Percentiles rank a stretch among this genome's conserved stretches.
These are phyloP conservation scores for Eulimnadia texana DNA, from an alignment of 1,140 invertebrate species.

Conservation along the genomic window DNA sequence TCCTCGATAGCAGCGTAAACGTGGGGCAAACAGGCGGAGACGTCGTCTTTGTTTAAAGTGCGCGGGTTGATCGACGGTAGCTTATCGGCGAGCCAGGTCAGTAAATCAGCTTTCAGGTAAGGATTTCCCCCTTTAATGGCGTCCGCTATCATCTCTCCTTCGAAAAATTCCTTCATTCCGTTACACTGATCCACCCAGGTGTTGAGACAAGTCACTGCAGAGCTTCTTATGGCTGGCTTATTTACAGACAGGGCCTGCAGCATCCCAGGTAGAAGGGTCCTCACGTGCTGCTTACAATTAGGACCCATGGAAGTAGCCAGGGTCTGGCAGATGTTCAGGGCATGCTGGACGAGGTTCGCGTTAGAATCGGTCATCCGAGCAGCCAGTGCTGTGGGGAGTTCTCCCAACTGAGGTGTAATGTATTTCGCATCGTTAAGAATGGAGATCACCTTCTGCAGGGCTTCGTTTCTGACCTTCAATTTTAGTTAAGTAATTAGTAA, in stretches of 20 bases:
- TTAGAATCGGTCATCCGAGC: conserved; percentile 72
- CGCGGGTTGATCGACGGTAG: conserved; percentile 38
- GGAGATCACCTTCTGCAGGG: conserved; percentile 55
- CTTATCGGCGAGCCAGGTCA: conserved; percentile 68
- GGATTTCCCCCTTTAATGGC: conserved; percentile 72
- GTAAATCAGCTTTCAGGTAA: conserved; percentile 58
- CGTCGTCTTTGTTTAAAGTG: conserved; percentile 52
- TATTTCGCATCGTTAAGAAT: conserved; percentile 61
- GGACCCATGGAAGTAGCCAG: conserved; percentile 66
- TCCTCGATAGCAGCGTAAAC: conserved; percentile 79
- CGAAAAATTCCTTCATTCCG: conserved; percentile 66
- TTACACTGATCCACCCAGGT: conserved; percentile 59
- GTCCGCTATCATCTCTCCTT: conserved; percentile 75
- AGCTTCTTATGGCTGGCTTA: conserved; percentile 58
- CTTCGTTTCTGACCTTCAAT: conserved; percentile 59
- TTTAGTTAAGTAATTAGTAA: conserved; percentile 10
- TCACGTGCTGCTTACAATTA: conserved; percentile 59
- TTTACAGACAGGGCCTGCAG: conserved; percentile 53
- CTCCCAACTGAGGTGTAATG: conserved; percentile 66
- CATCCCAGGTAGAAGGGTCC: conserved; percentile 67
- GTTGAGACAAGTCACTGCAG: conserved; percentile 64
- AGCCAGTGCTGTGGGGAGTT: conserved; percentile 60
- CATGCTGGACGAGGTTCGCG: conserved; percentile 69
- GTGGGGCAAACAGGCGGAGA: conserved; percentile 56
- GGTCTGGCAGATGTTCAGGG: conserved; percentile 62